Evolutionary conservation across 2,888 invertebrate species (phyloP).

Genomic region (Temnothorax ravouxi): DNA sequence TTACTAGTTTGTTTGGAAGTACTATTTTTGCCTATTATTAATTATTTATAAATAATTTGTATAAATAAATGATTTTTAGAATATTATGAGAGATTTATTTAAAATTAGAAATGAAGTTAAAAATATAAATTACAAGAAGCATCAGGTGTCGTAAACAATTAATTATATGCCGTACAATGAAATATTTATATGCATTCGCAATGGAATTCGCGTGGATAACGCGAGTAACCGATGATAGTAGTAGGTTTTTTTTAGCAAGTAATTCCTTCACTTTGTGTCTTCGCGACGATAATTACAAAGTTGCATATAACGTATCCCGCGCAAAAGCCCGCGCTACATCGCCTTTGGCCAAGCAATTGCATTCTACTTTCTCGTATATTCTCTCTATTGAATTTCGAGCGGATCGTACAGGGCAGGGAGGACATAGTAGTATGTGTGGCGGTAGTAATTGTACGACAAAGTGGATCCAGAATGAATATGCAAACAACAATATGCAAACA

Average conservation of each 20-base stretch:
- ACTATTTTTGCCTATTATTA: not conserved
- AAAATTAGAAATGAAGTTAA: not conserved
- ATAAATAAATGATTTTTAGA: not conserved
- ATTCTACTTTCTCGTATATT: slow-evolving; percentile 51
- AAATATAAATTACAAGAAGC: not conserved
- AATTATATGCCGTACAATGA: not conserved
- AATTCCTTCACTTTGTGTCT: slow-evolving; percentile 56
- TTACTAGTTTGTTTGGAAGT: not conserved
- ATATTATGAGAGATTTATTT: not conserved
- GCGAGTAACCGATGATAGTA: not conserved
- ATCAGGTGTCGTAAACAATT: not conserved
- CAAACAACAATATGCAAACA: slow-evolving; percentile 74
- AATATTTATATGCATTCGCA: not conserved
- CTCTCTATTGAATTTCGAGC: slow-evolving; percentile 53
- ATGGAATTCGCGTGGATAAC: not conserved
- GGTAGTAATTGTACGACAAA: slow-evolving; percentile 42
- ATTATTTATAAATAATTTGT: not conserved
- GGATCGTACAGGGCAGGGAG: slow-evolving; percentile 19
- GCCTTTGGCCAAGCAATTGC: slow-evolving; percentile 44
- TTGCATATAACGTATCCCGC: slow-evolving; percentile 45
- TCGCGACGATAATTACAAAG: slow-evolving; percentile 58
- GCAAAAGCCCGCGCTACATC: not conserved
- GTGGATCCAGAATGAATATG: slow-evolving; percentile 72
- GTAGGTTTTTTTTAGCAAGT: slow-evolving; percentile 10
- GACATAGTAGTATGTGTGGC: slow-evolving; percentile 1